Percentiles rank a stretch among this genome's conserved stretches.
Conservation (phyloP, 2,888 invertebrate genomes). For the Amphipoea lucens region DNA sequence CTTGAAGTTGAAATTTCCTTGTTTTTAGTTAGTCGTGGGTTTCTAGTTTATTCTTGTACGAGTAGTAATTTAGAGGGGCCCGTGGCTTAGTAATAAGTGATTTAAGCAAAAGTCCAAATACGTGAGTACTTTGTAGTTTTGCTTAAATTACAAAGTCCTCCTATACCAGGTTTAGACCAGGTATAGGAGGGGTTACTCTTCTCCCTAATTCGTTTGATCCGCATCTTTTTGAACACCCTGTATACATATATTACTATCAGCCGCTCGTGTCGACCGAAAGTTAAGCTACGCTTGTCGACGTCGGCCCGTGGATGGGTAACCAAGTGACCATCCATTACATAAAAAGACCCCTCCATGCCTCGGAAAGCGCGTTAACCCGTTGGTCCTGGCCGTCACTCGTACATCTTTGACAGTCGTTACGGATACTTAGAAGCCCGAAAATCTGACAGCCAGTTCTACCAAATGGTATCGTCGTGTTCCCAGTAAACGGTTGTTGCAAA, state of each 20-base stretch:
- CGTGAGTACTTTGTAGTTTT: no score
- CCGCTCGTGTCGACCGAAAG: no score
- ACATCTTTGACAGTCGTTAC: neutral
- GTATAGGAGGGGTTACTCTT: no score
- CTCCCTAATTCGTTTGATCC: no score
- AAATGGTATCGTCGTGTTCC: neutral
- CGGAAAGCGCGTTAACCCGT: neutral
- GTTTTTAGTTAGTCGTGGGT: constrained; percentile 27
- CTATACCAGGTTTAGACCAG: no score
- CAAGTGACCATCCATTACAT: no score
- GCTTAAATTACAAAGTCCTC: no score
- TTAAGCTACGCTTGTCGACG: neutral
- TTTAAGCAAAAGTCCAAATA: no score
- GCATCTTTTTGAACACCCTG: no score
- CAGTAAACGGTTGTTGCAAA: neutral
- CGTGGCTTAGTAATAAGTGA: neutral
- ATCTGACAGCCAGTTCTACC: neutral
- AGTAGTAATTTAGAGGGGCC: neutral
- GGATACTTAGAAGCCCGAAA: no score
- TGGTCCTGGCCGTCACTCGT: neutral
- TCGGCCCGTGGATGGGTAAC: neutral
- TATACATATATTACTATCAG: neutral
- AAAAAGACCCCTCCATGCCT: neutral
- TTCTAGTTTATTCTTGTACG: neutral
- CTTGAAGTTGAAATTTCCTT: constrained; percentile 44